Percentiles rank a stretch among this genome's conserved stretches.
Conservation (phyloP, 92 coral and sea anemone genomes). For the Porites lobata region DNA sequence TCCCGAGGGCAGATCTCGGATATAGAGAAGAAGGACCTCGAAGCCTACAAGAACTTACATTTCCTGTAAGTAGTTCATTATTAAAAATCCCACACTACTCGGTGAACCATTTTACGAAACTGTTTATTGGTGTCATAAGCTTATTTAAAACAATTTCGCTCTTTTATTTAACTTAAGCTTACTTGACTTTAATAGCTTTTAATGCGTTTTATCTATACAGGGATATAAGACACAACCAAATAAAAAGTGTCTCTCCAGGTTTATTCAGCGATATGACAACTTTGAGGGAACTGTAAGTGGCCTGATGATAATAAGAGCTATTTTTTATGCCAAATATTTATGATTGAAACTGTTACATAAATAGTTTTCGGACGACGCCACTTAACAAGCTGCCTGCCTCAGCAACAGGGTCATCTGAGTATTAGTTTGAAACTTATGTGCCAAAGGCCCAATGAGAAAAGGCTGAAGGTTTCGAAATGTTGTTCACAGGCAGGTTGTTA, state of each 20-base stretch:
- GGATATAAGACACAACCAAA: conserved; percentile 53
- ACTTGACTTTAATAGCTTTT: no score
- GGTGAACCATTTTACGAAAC: background rate
- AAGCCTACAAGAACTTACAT: conserved; percentile 17
- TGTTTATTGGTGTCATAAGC: background rate
- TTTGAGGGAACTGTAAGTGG: conserved; percentile 63
- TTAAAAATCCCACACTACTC: no score
- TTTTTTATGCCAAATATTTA: background rate
- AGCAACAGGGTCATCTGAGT: no score
- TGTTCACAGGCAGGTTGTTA: no score
- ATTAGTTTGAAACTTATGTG: no score
- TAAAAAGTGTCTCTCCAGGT: conserved; percentile 59
- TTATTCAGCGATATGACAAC: conserved; percentile 53
- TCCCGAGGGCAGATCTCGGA: conserved; percentile 6
- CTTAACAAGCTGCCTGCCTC: no score
- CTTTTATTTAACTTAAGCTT: no score
- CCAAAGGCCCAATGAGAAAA: no score
- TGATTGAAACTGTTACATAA: background rate
- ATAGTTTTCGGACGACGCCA: no score
- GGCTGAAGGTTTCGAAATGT: no score
- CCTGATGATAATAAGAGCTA: background rate
- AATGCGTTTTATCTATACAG: conserved; percentile 31
- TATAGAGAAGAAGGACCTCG: background rate
- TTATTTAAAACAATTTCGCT: background rate
- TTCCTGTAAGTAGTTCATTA: conserved; percentile 22